Base-by-base conservation (phyloP, 1,140 invertebrate species). In the Nixonia krombeini region DNA sequence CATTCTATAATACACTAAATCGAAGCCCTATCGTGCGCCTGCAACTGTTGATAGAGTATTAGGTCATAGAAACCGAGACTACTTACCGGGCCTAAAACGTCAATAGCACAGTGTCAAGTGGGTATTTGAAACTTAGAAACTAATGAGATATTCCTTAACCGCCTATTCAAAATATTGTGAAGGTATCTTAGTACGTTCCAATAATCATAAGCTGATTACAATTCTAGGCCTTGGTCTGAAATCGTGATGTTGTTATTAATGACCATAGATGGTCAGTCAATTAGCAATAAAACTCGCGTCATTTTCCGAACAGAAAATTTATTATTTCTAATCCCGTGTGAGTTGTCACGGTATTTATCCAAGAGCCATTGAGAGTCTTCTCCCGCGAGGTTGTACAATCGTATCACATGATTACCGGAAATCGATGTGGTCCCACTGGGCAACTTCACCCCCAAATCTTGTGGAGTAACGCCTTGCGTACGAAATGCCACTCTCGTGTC, bases 11-110 rank as follows among this genome's bases (percentile, higher is more conserved):
- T 55, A 62, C 33, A 62, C 49, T 64, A 52, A 64, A 64, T 70
- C 55, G 67, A 70, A 70, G 67, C 67, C 67, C 56, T 65, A 65
- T 62, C 53, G 37, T 35, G 46, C 13, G 33, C 52, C 33, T 42
- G 59, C 46, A 62, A 70, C 56, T 70, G 61, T 70, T 70, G 61
- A 70, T 70, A 65, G n/a, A n/a, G 56, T 65, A 70, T 70, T 70
- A 70, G 67, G 67, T 70, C 67, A 64, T 64, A 64, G 67, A 57
- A 64, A 70, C 31, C 13, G 23, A 61, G 45, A 42, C 56, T 41
- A 25, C 23, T 44, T 50, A 41, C 44, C 12, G 56, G 29, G 29
- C 33, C 51, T 62, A 53, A 69, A 57, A 61, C 55, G 37, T 50
- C 44, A 58, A 40, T 41, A 42, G 31, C 17, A 56, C 16, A 38